These are phyloP conservation scores for Gasterosteus nipponicus DNA, from an alignment of 2,113 vertebrate species.

Conservation along the genomic window DNA sequence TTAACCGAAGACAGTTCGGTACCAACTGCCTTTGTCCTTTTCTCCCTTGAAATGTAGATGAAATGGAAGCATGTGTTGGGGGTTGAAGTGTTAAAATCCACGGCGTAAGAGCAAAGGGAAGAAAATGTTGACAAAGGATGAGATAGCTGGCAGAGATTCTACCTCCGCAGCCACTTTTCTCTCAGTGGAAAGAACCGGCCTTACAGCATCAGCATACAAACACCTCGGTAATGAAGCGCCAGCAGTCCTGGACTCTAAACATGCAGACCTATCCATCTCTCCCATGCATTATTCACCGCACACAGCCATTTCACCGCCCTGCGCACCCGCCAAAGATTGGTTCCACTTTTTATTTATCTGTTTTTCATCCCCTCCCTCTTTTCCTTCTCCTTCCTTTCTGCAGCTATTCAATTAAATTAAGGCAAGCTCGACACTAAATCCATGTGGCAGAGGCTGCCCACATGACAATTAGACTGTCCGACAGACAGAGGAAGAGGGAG, in stretches of 20 bases:
- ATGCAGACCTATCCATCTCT: constrained; percentile 82
- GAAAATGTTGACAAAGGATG: constrained; percentile 50
- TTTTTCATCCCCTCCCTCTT: constrained; percentile 75
- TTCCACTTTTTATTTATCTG: constrained; percentile 83
- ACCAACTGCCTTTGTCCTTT: constrained; percentile 26
- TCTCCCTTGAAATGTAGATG: constrained; percentile 22
- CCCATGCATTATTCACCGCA: constrained; percentile 82
- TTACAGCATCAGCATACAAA: constrained; percentile 80
- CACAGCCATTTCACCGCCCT: constrained; percentile 79
- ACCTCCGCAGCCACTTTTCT: constrained; percentile 61
- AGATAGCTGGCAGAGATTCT: constrained; percentile 61
- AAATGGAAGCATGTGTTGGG: constrained; percentile 9
- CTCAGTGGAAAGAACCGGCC: constrained; percentile 53
- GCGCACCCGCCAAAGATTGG: constrained; percentile 81
- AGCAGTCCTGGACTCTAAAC: constrained; percentile 73
- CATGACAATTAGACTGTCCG: constrained; percentile 83
- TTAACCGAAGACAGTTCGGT: too few species aligned
- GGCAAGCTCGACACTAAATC: constrained; percentile 82
- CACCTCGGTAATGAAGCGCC: constrained; percentile 76
- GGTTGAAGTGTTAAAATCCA: constrained; percentile 39
- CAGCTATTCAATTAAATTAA: constrained; percentile 86
- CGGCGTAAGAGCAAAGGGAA: constrained; percentile 20
- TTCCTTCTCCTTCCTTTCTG: constrained; percentile 70
- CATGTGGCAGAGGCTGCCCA: constrained; percentile 76
- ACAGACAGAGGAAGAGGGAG: constrained; percentile 63